A percentile compares a stretch with the other conserved stretches of the same genome.
Conservation (phyloP, 1,140 invertebrate species). For the Pogonomyrmex californicus region DNA sequence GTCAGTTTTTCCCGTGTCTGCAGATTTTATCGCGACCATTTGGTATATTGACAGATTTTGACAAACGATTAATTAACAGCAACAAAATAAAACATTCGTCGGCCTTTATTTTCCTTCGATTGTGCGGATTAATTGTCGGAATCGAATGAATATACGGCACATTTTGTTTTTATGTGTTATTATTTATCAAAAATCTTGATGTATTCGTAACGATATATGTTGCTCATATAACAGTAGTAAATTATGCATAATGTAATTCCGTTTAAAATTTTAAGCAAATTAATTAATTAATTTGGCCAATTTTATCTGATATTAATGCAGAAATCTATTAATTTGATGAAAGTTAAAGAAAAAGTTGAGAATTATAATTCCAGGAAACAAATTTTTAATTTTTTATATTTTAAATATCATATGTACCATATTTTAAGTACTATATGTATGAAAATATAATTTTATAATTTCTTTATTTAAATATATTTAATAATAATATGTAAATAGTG, state of each 20-base stretch:
- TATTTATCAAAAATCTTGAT: slow-evolving; percentile 35
- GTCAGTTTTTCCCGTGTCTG: background rate
- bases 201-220: background rate
- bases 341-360: background rate
- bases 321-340: background rate
- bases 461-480: background rate
- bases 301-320: background rate
- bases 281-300: slow-evolving; percentile 13
- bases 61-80: slow-evolving; percentile 19
- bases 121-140: slow-evolving; percentile 32
- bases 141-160: background rate
- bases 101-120: background rate
- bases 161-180: background rate
- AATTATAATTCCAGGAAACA: background rate
- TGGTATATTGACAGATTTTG: background rate
- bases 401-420: background rate
- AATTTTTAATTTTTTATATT: background rate
- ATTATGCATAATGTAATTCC: slow-evolving; percentile 6
- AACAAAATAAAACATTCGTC: slow-evolving; percentile 5
- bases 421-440: background rate
- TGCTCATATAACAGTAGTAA: background rate
- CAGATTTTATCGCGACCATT: background rate
- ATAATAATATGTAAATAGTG: background rate
- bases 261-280: slow-evolving; percentile 11
- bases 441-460: background rate